Evolutionary conservation across 2,797 vertebrate species (phyloP).

Genomic region (Thaleichthys pacificus): DNA sequence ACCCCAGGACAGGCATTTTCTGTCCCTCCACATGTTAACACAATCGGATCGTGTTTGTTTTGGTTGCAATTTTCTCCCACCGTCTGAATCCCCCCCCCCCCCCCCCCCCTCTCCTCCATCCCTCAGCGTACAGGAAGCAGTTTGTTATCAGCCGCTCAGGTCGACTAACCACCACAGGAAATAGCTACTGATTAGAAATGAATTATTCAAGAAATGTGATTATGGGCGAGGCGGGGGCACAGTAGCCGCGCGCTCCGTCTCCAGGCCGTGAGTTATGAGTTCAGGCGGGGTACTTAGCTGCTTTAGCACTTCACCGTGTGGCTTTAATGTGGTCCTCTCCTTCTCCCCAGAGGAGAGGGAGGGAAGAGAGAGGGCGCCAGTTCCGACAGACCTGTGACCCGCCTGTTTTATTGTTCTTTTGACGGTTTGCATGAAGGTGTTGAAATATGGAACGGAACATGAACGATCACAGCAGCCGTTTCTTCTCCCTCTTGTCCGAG

Average conservation of each 20-base stretch:
- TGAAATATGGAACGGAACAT: slow-evolving; percentile 86
- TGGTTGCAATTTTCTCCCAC: slow-evolving; percentile 16
- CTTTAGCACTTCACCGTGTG: slow-evolving; percentile 78
- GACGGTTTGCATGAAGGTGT: slow-evolving; percentile 75
- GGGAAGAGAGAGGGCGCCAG: slow-evolving; percentile 75
- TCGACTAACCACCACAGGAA: slow-evolving; percentile 57
- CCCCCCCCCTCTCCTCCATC: too few species aligned
- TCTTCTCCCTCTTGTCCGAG: slow-evolving; percentile 57
- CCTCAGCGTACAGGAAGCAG: too few species aligned
- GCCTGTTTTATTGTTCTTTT: slow-evolving; percentile 82
- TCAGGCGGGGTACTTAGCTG: slow-evolving; percentile 63
- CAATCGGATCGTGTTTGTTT: slow-evolving; percentile 26
- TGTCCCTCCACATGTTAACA: slow-evolving; percentile 23
- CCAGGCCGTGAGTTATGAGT: slow-evolving; percentile 72
- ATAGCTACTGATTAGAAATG: slow-evolving; percentile 63
- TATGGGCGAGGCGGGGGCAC: slow-evolving; percentile 54
- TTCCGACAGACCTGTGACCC: slow-evolving; percentile 81
- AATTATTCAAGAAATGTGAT: slow-evolving; percentile 70
- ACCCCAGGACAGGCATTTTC: not conserved
- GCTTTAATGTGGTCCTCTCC: slow-evolving; percentile 79
- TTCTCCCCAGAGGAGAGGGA: slow-evolving; percentile 75
- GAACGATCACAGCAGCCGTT: slow-evolving; percentile 78
- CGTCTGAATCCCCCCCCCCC: not conserved
- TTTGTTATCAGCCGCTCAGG: not conserved
- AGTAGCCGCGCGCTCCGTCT: slow-evolving; percentile 55